phyloP scores from a whole-genome alignment of 92 coral and sea anemone genomes.

The Micromussa lordhowensis region DNA sequence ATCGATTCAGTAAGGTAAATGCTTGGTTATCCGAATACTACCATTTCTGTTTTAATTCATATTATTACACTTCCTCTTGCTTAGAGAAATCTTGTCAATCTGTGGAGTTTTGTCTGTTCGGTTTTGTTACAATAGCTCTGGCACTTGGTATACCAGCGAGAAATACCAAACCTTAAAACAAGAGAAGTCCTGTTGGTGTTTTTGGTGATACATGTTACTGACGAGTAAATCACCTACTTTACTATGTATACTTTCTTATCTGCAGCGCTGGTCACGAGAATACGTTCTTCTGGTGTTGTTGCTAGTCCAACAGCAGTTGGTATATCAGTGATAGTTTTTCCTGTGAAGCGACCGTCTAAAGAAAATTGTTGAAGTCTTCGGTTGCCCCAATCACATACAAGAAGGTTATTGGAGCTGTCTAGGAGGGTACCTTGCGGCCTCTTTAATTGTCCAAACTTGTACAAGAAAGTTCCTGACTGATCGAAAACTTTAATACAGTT shows the following conservation, averaged over 20 bases:
- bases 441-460: constrained; percentile 6
- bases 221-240: background rate
- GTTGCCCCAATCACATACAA: background rate
- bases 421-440: background rate
- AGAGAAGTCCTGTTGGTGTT: too few species aligned
- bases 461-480: background rate
- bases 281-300: background rate
- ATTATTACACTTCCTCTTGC: too few species aligned
- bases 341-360: background rate
- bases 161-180: too few species aligned
- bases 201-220: background rate
- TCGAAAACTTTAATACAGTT: background rate
- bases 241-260: background rate
- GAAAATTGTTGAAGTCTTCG: constrained; percentile 14
- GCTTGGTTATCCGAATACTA: too few species aligned
- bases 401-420: background rate
- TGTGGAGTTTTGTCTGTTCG: too few species aligned
- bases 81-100: too few species aligned
- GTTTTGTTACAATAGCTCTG: background rate
- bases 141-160: too few species aligned
- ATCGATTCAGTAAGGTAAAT: too few species aligned
- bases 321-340: background rate
- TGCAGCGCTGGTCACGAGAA: background rate
- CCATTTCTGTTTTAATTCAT: too few species aligned
- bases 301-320: background rate